phyloP scores from a whole-genome alignment of 2,797 vertebrate genomes.

The Sebastes hubbsi region DNA sequence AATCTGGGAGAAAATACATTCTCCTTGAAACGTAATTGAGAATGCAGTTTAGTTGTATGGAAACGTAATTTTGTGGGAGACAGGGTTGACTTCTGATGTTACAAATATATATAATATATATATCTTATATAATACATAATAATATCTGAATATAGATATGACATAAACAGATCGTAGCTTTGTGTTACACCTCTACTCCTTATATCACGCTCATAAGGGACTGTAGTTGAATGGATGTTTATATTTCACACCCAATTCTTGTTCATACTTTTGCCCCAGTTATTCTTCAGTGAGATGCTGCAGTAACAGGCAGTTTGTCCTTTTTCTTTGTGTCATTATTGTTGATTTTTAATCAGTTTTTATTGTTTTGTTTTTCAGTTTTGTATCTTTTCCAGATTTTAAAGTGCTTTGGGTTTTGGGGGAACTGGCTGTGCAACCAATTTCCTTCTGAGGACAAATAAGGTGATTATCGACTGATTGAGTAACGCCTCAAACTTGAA shows the following conservation, averaged over 20 bases:
- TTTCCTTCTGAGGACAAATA: not conserved
- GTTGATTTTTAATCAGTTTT: not conserved
- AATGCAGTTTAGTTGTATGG: too few species aligned
- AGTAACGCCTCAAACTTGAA: not conserved
- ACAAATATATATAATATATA: not conserved
- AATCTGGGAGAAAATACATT: too few species aligned
- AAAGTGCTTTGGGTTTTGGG: not conserved
- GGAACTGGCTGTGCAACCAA: not conserved
- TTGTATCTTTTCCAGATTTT: not conserved
- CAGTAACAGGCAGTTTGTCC: not conserved
- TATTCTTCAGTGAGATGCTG: not conserved
- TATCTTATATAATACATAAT: too few species aligned
- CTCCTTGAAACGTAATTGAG: too few species aligned
- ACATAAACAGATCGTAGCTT: not conserved
- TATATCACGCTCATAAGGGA: not conserved
- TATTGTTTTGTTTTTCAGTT: not conserved
- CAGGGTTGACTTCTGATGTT: not conserved
- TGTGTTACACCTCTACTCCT: not conserved
- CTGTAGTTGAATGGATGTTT: not conserved
- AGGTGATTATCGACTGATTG: not conserved
- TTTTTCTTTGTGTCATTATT: not conserved
- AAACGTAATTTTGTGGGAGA: too few species aligned
- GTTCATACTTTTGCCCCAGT: not conserved
- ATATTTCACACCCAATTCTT: not conserved
- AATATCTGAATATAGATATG: not conserved